phyloP scores from a whole-genome alignment of 1,140 invertebrate genomes.

The Drosophila hydei region DNA sequence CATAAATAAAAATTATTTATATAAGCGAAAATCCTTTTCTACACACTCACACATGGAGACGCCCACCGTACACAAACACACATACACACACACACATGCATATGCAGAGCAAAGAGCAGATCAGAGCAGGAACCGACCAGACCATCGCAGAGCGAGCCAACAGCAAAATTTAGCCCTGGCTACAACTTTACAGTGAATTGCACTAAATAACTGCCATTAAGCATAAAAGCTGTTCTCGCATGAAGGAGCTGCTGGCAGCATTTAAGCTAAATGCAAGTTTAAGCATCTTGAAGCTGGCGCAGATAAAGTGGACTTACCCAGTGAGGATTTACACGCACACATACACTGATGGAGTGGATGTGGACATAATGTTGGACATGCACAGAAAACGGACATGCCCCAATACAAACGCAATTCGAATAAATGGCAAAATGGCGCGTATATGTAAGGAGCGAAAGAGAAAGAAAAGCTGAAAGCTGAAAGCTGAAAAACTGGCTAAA shows the following conservation, averaged over 20 bases:
- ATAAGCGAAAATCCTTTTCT: slow-evolving; percentile 72
- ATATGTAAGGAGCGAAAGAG: slow-evolving; percentile 2
- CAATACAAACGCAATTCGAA: slow-evolving; percentile 46
- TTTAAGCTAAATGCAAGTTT: slow-evolving; percentile 81
- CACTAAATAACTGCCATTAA: slow-evolving; percentile 83
- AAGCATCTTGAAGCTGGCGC: slow-evolving; percentile 71
- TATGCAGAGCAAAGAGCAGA: neutral
- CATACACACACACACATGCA: slow-evolving; percentile 11
- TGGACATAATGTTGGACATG: slow-evolving; percentile 12
- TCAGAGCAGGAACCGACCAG: slow-evolving; percentile 2
- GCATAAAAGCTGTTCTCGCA: slow-evolving; percentile 82
- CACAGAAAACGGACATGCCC: slow-evolving; percentile 4
- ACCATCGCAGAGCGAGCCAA: slow-evolving; percentile 35
- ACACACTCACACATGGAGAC: slow-evolving; percentile 28
- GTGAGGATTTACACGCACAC: slow-evolving; percentile 28
- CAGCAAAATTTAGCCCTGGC: slow-evolving; percentile 65
- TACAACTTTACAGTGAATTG: slow-evolving; percentile 81
- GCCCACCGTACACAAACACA: neutral
- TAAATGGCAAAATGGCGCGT: slow-evolving; percentile 60
- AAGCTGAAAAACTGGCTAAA: slow-evolving; percentile 47
- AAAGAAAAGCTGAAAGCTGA: neutral
- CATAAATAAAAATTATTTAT: slow-evolving; percentile 71
- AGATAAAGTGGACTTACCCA: slow-evolving; percentile 77
- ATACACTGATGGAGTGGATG: slow-evolving; percentile 27
- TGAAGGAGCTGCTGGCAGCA: slow-evolving; percentile 73